Evolutionary conservation across 2,797 vertebrate species (phyloP).

Genomic region (Balearica regulorum): DNA sequence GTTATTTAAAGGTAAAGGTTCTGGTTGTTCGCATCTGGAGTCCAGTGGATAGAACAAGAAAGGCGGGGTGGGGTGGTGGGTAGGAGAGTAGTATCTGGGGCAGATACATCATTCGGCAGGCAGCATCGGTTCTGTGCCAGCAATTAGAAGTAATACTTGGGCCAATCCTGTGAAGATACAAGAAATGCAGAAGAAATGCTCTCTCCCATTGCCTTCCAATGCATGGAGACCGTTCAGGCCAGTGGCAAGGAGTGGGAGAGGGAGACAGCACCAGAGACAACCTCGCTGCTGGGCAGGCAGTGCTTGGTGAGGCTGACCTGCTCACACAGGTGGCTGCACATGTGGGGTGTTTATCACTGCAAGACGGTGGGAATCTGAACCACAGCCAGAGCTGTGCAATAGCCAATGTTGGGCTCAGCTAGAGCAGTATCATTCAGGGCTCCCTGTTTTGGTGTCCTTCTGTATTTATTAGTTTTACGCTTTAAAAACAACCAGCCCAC

Average conservation of each 20-base stretch:
- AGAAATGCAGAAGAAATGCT: not conserved
- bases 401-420: fast-evolving
- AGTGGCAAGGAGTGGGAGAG: not conserved
- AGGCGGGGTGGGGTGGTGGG: fast-evolving
- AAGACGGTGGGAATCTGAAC: not conserved
- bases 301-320: not conserved
- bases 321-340: not conserved
- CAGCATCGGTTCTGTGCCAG: not conserved
- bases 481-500: not conserved
- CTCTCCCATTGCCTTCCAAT: not conserved
- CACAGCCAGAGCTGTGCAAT: not conserved
- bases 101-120: not conserved
- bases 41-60: not conserved
- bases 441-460: not conserved
- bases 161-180: not conserved
- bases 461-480: not conserved
- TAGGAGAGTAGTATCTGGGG: not conserved
- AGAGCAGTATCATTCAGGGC: not conserved
- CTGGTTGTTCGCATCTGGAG: not conserved
- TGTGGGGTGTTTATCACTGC: not conserved
- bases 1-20: not conserved
- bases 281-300: fast-evolving
- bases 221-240: not conserved
- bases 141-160: not conserved
- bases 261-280: not conserved